Evolutionary conservation across 2,113 vertebrate genomes (phyloP).

Genomic region (Tetraodon nigroviridis): DNA sequence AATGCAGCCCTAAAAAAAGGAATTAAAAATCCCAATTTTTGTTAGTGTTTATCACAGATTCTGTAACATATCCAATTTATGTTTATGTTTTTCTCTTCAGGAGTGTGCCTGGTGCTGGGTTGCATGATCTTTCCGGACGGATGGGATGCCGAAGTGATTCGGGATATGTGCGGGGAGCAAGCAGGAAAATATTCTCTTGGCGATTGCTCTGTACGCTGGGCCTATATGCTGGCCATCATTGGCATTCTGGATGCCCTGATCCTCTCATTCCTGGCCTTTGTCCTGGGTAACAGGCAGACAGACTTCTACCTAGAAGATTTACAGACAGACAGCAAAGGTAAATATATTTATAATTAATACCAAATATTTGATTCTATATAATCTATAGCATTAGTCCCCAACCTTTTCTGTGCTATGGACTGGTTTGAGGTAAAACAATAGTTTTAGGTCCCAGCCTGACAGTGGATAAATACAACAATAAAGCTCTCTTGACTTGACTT

Average conservation of each 20-base stretch:
- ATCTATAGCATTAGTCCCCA: too few relatives aligned
- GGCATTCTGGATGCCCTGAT: slow-evolving; percentile 95
- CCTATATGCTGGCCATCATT: slow-evolving; percentile 95
- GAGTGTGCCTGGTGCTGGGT: slow-evolving; percentile 93
- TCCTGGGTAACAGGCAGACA: slow-evolving; percentile 95
- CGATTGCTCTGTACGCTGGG: slow-evolving; percentile 93
- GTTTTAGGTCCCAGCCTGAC: too few relatives aligned
- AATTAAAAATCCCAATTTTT: not conserved
- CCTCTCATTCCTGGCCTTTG: slow-evolving; percentile 94
- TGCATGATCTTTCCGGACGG: slow-evolving; percentile 98
- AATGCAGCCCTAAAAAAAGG: too few relatives aligned
- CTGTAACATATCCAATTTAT: not conserved
- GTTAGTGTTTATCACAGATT: slow-evolving; percentile 4
- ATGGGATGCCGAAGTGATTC: slow-evolving; percentile 94
- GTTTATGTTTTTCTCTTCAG: slow-evolving; percentile 65
- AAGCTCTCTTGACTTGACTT: too few relatives aligned
- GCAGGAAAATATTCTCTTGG: slow-evolving; percentile 93
- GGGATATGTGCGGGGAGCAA: slow-evolving; percentile 93
- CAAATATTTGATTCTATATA: too few relatives aligned
- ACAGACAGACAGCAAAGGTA: slow-evolving; percentile 94
- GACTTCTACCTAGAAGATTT: slow-evolving; percentile 93
- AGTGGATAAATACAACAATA: too few relatives aligned
- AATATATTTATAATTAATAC: slow-evolving; percentile 2
- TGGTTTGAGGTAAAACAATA: too few relatives aligned
- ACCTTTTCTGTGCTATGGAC: too few relatives aligned